Evolutionary conservation across 1,140 invertebrate species (phyloP), one percentile per base, ranked within the genome.

Genomic region (Berghia stephanieae): DNA sequence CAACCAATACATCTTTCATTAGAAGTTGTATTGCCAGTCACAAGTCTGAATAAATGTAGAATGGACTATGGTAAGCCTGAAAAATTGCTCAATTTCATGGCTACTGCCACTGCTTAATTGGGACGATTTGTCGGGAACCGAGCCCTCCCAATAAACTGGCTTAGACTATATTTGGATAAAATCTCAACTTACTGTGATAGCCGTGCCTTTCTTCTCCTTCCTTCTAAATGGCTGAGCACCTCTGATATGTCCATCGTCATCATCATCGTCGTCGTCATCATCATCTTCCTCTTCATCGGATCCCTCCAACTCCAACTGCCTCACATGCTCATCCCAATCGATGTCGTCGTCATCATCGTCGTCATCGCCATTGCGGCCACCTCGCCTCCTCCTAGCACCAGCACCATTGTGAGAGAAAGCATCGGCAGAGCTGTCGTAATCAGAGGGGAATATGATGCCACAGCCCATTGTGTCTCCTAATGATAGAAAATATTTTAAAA

Each of bases 401-500:
- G n/a, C n/a, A n/a, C n/a, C n/a, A n/a, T n/a, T n/a, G n/a, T n/a
- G 86, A n/a, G n/a, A n/a, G 81, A 27, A 84, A 83, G 82, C 77
- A 88, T 90, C 89, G 69, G 84, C 83, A 72, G 89, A 84, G 78
- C 85, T 86, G 70, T 86, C 86, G 78, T 91, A 92, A 83, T 91
- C 91, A 70, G 88, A 80, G 21, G 92, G 91, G 81, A 92, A 92
- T 38, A 91, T 86, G 60, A 92, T 92, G 24, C 92, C 92, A 89
- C 92, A 92, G 16, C 92, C 92, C 90, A 92, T 92, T 16, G 91
- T 86, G 79, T 92, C 92, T 78, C 91, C 90, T 89, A 68, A 0
- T 67, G 63, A 69, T 21, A 67, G 27, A 40, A 16, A 18, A 21
- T 18, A 27, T 63, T 27, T 18, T 27, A 63, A 21, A 21, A 16